Base-by-base conservation (phyloP, 2,888 invertebrate species). In the Mythimna albipuncta region DNA sequence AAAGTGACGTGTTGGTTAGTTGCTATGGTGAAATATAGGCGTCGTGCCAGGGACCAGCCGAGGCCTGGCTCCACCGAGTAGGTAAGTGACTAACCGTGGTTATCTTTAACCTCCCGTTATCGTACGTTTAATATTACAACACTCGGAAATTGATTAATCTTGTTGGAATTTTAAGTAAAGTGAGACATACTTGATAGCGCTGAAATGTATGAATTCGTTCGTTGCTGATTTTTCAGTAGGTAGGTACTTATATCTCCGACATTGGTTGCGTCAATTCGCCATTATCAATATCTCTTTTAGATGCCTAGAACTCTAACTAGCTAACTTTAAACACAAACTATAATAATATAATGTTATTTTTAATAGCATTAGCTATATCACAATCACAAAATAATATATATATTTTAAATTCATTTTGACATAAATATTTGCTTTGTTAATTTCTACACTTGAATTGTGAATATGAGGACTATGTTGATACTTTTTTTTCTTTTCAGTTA, bases 21-120 rank as follows among this genome's bases (percentile, higher is more conserved):
- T 77, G 32, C 82, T 64, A 79, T 82, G 73, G 55, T 47, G 73
- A 73, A 78, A 57, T 64, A 59, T 61, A 65, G 68, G 82, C 77
- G 71, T 2, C 7, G 11, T 68, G 79, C 69, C 73, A 69, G 73
- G 32, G 7, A 80, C 79, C 54, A 35, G 80, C 69, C 74, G 21
- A 16, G 26, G 50, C 83, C 19, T 64, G 80, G 79, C 74, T 41
- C 26, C 32, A 16, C 64, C 0, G 0, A 10, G 35, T 32, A 41
- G 62, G 50, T 19, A 52, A 13, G 57, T 79, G 77, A 77, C 71
- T 79, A 77, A 77, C 77, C 52, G 44, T n/a, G 62, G 77, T 81
- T 81, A 79, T 79, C 79, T 81, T 81, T 47, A 72, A 81, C 82
- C 79, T 35, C 19, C 16, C 11, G 72, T n/a, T 77, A 81, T 79